These are phyloP conservation scores for Suillia variegata DNA, from an alignment of 2,888 invertebrate species.

Conservation along the genomic window DNA sequence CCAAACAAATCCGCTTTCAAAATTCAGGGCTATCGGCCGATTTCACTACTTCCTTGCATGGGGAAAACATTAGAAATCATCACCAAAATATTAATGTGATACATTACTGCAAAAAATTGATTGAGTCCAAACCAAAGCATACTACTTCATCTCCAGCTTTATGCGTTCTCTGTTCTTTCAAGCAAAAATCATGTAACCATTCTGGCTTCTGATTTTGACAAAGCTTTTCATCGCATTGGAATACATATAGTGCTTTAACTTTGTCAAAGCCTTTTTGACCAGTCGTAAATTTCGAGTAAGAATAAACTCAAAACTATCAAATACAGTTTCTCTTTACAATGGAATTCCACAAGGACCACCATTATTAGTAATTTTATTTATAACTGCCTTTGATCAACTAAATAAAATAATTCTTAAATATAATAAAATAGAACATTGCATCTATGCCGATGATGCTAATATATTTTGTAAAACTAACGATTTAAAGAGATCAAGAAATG, in stretches of 20 bases:
- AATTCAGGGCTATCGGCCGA: not conserved
- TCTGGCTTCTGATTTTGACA: slow-evolving; percentile 20
- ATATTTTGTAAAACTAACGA: slow-evolving; percentile 14
- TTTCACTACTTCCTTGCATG: slow-evolving; percentile 8
- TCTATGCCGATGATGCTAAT: slow-evolving; percentile 18
- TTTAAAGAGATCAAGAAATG: not conserved
- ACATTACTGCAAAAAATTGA: not conserved
- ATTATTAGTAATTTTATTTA: slow-evolving; percentile 7
- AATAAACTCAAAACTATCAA: not conserved
- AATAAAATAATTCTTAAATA: slow-evolving; percentile 12
- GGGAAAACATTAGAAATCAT: slow-evolving; percentile 4
- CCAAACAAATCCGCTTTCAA: too few relatives aligned
- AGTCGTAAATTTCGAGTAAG: slow-evolving; percentile 3
- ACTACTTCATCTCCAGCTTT: slow-evolving; percentile 8
- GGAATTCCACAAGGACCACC: too few relatives aligned
- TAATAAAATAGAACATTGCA: slow-evolving; percentile 10
- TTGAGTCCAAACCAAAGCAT: slow-evolving; percentile 8
- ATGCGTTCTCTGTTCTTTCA: slow-evolving; percentile 9
- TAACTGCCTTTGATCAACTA: too few relatives aligned
- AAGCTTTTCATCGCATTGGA: slow-evolving; percentile 16
- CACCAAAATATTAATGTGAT: slow-evolving; percentile 7
- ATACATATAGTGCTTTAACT: slow-evolving; percentile 8
- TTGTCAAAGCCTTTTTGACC: not conserved
- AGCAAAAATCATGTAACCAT: slow-evolving; percentile 21
- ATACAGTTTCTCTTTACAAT: slow-evolving; percentile 4